phyloP scores from a whole-genome alignment of 2,888 invertebrate genomes.

The Isoperla grammatica region DNA sequence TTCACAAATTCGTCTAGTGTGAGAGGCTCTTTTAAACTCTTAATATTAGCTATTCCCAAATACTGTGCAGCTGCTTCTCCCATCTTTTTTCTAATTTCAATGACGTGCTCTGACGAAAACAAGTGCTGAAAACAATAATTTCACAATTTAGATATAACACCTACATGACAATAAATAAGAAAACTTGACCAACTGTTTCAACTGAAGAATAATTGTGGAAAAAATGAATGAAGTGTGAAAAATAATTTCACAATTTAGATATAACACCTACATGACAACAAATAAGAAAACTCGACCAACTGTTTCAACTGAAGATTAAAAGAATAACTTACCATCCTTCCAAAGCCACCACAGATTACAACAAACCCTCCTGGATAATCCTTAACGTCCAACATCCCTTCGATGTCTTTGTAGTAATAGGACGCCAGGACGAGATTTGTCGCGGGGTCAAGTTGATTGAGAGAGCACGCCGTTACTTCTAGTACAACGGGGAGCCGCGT shows the following conservation, averaged over 20 bases:
- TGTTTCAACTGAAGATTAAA: neutral
- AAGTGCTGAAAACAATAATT: slow-evolving; percentile 56
- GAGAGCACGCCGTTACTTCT: slow-evolving; percentile 85
- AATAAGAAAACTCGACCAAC: neutral
- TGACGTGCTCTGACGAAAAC: slow-evolving; percentile 79
- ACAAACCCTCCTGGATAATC: slow-evolving; percentile 92
- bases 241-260: neutral
- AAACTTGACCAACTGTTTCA: neutral
- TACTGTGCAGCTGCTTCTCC: slow-evolving; percentile 74
- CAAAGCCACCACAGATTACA: slow-evolving; percentile 85
- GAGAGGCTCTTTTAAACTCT: slow-evolving; percentile 75
- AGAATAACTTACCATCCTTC: slow-evolving; percentile 57
- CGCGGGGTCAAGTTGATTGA: slow-evolving; percentile 88
- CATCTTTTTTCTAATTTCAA: slow-evolving; percentile 82
- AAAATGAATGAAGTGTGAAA: no score
- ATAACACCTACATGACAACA: neutral
- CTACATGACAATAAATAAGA: neutral
- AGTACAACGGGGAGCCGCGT: slow-evolving; percentile 79
- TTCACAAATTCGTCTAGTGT: slow-evolving; percentile 80
- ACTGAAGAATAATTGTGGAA: neutral
- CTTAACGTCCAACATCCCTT: slow-evolving; percentile 70
- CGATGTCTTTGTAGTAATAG: slow-evolving; percentile 82
- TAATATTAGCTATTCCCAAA: slow-evolving; percentile 70
- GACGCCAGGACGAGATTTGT: slow-evolving; percentile 75
- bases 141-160: neutral